Evolutionary conservation across 2,797 vertebrate species (phyloP).

Genomic region (Cirrhinus molitorella): DNA sequence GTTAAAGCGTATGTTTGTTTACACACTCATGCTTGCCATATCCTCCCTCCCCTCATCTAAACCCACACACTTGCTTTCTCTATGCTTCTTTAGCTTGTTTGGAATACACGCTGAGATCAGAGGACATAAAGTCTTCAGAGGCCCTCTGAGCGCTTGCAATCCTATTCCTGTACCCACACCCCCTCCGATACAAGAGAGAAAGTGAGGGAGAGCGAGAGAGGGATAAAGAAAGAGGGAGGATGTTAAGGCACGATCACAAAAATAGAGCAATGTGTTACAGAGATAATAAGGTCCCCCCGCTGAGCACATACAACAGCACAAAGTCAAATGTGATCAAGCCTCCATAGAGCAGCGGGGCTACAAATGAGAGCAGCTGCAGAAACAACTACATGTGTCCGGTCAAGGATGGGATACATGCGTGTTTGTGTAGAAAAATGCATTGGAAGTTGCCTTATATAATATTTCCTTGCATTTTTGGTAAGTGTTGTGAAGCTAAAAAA

Average conservation of each 20-base stretch:
- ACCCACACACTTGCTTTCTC: constrained; percentile 30
- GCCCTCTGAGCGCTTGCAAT: constrained; percentile 56
- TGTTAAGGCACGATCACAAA: constrained; percentile 48
- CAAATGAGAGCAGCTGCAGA: constrained; percentile 52
- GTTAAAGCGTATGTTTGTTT: constrained; percentile 51
- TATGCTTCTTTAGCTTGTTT: constrained; percentile 63
- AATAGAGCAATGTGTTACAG: constrained; percentile 50
- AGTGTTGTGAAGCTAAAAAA: not conserved
- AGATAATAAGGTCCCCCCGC: constrained; percentile 45
- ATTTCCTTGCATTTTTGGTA: not conserved
- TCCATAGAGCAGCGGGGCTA: not conserved
- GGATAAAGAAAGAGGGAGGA: constrained; percentile 22
- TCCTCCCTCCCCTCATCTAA: constrained; percentile 43
- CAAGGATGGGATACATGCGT: not conserved
- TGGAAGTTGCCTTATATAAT: constrained; percentile 11
- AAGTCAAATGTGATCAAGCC: constrained; percentile 47
- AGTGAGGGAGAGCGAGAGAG: not conserved
- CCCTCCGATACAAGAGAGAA: constrained; percentile 5
- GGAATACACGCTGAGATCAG: constrained; percentile 65
- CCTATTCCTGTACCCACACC: constrained; percentile 35
- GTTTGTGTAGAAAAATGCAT: not conserved
- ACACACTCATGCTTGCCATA: constrained; percentile 32
- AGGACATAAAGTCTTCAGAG: constrained; percentile 63
- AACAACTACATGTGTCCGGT: not conserved
- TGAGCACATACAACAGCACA: constrained; percentile 26